These are phyloP conservation scores for Anoplius nigerrimus DNA, from an alignment of 2,888 invertebrate species.

Conservation along the genomic window DNA sequence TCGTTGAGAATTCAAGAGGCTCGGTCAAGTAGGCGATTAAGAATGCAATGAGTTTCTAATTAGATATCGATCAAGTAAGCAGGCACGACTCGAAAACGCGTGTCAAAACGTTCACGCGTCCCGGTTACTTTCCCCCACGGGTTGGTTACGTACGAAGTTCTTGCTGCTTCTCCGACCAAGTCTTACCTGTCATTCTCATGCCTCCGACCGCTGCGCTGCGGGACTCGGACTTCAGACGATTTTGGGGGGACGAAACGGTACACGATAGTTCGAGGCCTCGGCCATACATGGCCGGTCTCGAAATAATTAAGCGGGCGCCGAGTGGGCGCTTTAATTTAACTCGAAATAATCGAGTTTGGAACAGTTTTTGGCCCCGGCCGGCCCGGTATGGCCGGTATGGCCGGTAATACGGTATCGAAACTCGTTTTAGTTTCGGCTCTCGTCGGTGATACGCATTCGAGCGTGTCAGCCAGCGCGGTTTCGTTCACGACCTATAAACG, in stretches of 20 bases:
- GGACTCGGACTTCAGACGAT: conserved; percentile 1
- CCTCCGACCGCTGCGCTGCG: too few species aligned
- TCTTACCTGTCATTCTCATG: too few species aligned
- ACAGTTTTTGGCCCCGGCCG: conserved; percentile 17
- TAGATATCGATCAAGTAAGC: conserved; percentile 47
- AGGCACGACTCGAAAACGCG: too few species aligned
- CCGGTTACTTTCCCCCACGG: too few species aligned
- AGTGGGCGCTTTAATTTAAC: conserved; percentile 33
- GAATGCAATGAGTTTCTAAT: conserved; percentile 64
- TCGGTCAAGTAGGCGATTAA: conserved; percentile 61
- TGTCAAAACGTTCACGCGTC: too few species aligned
- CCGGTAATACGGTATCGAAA: background rate
- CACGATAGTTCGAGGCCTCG: conserved; percentile 10
- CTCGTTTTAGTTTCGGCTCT: conserved; percentile 1
- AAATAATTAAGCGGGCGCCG: conserved; percentile 32
- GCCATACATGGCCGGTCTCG: background rate
- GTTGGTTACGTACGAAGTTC: too few species aligned
- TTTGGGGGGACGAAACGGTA: background rate
- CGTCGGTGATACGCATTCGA: background rate
- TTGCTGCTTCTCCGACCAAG: too few species aligned
- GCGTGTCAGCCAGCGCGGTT: background rate
- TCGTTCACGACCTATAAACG: conserved; percentile 1
- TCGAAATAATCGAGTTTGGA: conserved; percentile 30
- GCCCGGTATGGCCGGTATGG: too few species aligned
- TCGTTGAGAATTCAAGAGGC: conserved; percentile 55